Conservation (phyloP, 2,888 invertebrate genomes). For the Harpagoxenus sublaevis region DNA sequence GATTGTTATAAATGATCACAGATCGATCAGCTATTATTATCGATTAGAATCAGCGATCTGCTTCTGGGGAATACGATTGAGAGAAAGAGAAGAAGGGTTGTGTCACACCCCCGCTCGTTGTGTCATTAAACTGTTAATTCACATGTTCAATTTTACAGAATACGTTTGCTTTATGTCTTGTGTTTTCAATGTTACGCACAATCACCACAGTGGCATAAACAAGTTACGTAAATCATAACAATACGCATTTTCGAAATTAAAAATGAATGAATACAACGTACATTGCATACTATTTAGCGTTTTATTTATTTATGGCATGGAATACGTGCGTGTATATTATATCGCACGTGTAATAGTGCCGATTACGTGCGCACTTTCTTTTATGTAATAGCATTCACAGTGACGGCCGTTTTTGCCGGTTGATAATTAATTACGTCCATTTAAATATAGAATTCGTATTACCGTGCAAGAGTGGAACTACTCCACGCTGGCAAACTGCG, state of each 20-base stretch:
- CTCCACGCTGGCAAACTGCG: constrained; percentile 17
- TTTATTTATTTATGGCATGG: constrained; percentile 27
- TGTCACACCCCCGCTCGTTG: not conserved
- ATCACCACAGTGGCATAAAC: not conserved
- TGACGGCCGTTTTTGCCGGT: constrained; percentile 2
- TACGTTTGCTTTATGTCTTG: not conserved
- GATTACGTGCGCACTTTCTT: constrained; percentile 15
- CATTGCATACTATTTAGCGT: not conserved
- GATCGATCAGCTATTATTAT: not conserved
- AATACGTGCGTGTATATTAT: not conserved
- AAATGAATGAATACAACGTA: not conserved
- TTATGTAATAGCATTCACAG: not conserved
- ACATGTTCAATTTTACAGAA: not conserved
- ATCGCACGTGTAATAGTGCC: not conserved
- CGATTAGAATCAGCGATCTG: not conserved
- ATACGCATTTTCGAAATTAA: constrained; percentile 4
- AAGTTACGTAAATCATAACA: not conserved
- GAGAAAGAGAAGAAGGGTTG: not conserved
- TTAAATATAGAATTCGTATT: constrained; percentile 20
- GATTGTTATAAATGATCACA: not conserved
- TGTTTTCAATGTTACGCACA: not conserved
- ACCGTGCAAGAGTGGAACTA: not conserved
- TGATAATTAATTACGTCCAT: constrained; percentile 51
- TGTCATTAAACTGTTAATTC: not conserved
- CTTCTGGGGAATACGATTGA: not conserved